Base-by-base conservation (phyloP, 2,888 invertebrate species). In the Cataglyphis albicans region DNA sequence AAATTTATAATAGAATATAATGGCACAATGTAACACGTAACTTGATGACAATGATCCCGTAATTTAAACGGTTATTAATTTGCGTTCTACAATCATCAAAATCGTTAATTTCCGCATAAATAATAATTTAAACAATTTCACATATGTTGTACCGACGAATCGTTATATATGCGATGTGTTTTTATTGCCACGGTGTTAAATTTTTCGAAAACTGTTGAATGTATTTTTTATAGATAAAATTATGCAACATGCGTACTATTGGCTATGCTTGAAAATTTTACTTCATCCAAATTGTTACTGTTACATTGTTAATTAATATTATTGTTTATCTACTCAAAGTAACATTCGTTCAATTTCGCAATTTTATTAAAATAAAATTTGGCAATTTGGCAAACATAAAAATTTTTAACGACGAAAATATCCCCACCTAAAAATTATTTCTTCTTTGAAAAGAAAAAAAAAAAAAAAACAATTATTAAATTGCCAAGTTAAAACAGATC, bases 21-120 rank as follows among this genome's bases (percentile, higher is more conserved):
- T 25, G 25, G 25, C 25, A 25, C 25, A 25, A 25, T 25, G 67
- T 57, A 10, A 41, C 32, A 15, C 15, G 18, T 48, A 10, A 29
- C 29, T 18, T 10, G 29, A 15, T 1, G 21, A 7, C 21, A 35
- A 78, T 78, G 18, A 68, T 25, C 25, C 35, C 59, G 70, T 48
- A 78, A 59, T 61, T 78, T 59, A 15, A 70, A 57, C 35, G 12
- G 4, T 59, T 52, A 57, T 67, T 21, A 57, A 44, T 59, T 70
- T 78, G 21, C 59, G 44, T 59, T 78, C n/a, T n/a, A 25, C 70
- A 78, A 59, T 78, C 25, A 59, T 5, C 21, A 6, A 65, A 12
- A 12, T 38, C 18, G 59, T 78, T 78, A 78, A 70, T 12, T 2
- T 57, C 7, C 44, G 18, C 18, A 48, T 44, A 70, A 70, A 78